Conservation (phyloP, 2,797 vertebrate genomes). For the Phyllotis vaccarum region DNA sequence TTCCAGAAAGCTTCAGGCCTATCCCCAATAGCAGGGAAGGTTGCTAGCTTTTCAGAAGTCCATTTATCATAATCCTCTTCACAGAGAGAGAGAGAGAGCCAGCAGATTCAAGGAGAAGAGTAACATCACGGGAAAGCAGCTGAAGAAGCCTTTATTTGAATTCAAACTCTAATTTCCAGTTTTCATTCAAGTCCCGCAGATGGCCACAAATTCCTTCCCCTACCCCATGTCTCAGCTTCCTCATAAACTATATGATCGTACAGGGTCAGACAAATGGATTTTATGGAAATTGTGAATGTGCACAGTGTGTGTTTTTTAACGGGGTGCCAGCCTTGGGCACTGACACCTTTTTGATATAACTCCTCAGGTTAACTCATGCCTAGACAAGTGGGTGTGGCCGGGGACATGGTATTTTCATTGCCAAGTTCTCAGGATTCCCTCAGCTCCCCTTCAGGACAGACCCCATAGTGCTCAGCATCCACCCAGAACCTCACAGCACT, state of each 20-base stretch:
- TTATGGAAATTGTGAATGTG: background rate
- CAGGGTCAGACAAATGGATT: background rate
- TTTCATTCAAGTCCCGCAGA: background rate
- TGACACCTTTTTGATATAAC: background rate
- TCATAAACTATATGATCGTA: background rate
- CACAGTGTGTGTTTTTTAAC: background rate
- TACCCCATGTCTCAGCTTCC: background rate
- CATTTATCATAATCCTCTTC: slow-evolving; percentile 42
- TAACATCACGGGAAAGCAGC: background rate
- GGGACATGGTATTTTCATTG: accelerated
- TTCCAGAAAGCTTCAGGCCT: slow-evolving; percentile 18
- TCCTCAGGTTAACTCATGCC: background rate
- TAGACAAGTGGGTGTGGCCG: background rate
- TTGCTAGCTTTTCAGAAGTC: slow-evolving; percentile 25
- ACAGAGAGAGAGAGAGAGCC: background rate
- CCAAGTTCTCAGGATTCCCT: background rate
- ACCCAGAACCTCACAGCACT: background rate
- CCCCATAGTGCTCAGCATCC: accelerated
- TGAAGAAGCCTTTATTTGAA: background rate
- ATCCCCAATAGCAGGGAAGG: slow-evolving; percentile 55
- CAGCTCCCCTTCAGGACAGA: background rate
- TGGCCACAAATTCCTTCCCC: background rate
- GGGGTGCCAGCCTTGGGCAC: background rate
- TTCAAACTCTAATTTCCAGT: slow-evolving; percentile 10
- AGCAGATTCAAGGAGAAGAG: background rate